Conservation (phyloP, 2,797 vertebrate species). For the Gambusia yucatana region DNA sequence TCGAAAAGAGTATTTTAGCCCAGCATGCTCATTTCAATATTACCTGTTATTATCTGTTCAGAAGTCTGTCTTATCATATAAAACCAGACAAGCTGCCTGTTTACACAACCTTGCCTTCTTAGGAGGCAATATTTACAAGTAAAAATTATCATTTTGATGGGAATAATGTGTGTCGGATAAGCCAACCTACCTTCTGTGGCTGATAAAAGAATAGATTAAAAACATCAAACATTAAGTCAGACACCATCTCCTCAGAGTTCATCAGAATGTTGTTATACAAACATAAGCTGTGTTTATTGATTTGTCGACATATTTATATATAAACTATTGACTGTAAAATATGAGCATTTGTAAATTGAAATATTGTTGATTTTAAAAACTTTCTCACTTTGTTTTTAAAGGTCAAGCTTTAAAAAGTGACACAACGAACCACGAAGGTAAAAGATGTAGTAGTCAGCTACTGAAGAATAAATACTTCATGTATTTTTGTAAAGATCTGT, state of each 20-base stretch:
- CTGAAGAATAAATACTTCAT: neutral
- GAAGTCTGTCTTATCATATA: conserved; percentile 67
- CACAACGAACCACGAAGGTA: neutral
- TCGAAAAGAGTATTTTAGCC: conserved; percentile 40
- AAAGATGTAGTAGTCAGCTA: neutral
- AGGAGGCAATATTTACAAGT: conserved; percentile 59
- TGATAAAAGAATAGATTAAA: neutral
- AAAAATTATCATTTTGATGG: conserved; percentile 33
- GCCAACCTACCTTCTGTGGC: neutral
- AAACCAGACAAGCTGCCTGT: conserved; percentile 75
- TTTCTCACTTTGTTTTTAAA: neutral
- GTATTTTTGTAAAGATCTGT: neutral
- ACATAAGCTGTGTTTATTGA: conserved; percentile 29
- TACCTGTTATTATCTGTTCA: conserved; percentile 61
- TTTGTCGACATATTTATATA: conserved; percentile 31
- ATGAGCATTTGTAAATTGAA: conserved; percentile 4
- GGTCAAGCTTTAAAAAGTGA: neutral
- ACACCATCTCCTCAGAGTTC: conserved; percentile 48
- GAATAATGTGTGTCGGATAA: neutral
- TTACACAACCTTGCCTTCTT: conserved; percentile 71
- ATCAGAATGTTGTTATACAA: conserved; percentile 33
- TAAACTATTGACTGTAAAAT: conserved; percentile 39
- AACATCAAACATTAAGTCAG: neutral
- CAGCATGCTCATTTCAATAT: conserved; percentile 45
- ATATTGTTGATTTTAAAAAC: conserved; percentile 17